Base-by-base conservation (phyloP, 2,888 invertebrate species). In the Lasioglossum marginatum region DNA sequence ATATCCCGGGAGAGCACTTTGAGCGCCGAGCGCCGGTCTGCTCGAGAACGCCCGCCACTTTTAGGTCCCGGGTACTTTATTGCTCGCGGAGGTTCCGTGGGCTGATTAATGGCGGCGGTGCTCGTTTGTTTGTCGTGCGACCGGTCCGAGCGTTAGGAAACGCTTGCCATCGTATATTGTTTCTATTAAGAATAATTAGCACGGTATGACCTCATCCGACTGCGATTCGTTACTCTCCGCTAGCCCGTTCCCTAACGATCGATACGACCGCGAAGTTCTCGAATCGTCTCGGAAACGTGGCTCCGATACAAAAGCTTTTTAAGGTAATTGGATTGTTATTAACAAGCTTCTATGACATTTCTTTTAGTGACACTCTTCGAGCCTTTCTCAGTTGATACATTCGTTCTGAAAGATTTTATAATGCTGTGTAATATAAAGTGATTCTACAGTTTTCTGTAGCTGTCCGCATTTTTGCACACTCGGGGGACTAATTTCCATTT, bases 41-140 rank as follows among this genome's bases (percentile, higher is more conserved):
- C 57, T n/a, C 57, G 57, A 57, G 34, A 73, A 66, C 76, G 76
- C 48, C 66, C 78, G 68, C 52, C 82, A 77, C 77, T 70, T 77
- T 77, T 77, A 77, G 77, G 77, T 14, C 75, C 66, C 77, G 34
- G 45, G 43, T 77, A 68, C 77, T 77, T 77, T 77, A 77, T 77
- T 37, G 77, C 77, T 52, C 52, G 77, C 77, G 68, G 77, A 70
- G 77, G 68, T 77, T 77, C 68, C 77, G 68, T 48, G 68, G 70
- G 77, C 68, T 77, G 77, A 77, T 77, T 68, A 68, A 77, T 77
- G 77, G 68, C 70, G 70, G 68, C 70, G 52, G 27, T 16, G 77
- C 66, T 37, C 77, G 77, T 68, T 77, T 77, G 68, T 77, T 77
- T 77, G 77, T 70, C 77, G 52, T 77, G 37, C 68, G 37, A 70